Evolutionary conservation across 2,113 vertebrate genomes (phyloP).

Genomic region (Epinephelus lanceolatus): DNA sequence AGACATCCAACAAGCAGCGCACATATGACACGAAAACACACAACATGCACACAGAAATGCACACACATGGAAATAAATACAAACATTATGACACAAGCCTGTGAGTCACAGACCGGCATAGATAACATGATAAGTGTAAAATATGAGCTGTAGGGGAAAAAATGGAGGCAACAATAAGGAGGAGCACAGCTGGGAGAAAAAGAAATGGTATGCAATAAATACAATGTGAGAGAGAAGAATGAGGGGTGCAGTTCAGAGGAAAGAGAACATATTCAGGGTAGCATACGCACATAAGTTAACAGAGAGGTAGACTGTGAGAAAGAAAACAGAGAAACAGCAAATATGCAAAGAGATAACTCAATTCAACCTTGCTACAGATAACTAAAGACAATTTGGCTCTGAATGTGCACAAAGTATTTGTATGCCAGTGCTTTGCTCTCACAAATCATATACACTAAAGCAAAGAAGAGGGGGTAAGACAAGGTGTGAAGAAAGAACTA

Average conservation of each 20-base stretch:
- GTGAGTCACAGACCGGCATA: slow-evolving; percentile 34
- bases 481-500: neutral
- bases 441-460: neutral
- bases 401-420: neutral
- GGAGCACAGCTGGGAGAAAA: slow-evolving; percentile 13
- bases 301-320: neutral
- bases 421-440: neutral
- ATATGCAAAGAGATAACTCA: slow-evolving; percentile 26
- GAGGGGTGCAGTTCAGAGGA: neutral
- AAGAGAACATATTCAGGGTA: slow-evolving; percentile 14
- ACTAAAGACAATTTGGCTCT: neutral
- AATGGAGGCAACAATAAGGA: slow-evolving; percentile 27
- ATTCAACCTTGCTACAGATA: slow-evolving; percentile 11
- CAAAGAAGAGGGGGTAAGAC: neutral
- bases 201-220: slow-evolving; percentile 34
- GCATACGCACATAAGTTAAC: neutral
- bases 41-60: neutral
- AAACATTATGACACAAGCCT: neutral
- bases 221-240: slow-evolving; percentile 29
- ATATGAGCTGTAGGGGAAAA: slow-evolving; percentile 37
- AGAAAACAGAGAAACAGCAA: slow-evolving; percentile 14
- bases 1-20: neutral
- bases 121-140: slow-evolving; percentile 43
- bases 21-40: neutral
- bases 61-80: slow-evolving; percentile 11